Conservation (phyloP, 2,113 vertebrate species). For the Ageneiosus marmoratus region DNA sequence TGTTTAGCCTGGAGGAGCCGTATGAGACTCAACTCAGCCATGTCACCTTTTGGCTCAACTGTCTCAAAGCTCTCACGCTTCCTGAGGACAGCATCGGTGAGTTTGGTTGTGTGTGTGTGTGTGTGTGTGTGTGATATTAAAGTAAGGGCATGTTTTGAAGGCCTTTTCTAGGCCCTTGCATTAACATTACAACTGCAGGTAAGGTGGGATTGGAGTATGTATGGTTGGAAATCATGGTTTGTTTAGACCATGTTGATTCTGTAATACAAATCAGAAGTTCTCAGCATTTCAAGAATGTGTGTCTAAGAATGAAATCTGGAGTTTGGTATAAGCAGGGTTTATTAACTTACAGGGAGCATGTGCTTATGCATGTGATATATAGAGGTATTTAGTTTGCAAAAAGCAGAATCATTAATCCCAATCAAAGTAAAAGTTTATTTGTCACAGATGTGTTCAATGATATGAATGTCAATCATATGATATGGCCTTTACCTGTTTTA, state of each 20-base stretch:
- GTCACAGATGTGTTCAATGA: too few relatives aligned
- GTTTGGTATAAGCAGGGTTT: not conserved
- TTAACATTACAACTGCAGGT: not conserved
- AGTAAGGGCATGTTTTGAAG: not conserved
- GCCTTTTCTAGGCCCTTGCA: not conserved
- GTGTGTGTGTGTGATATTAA: not conserved
- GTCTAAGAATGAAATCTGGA: not conserved
- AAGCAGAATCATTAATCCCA: too few relatives aligned
- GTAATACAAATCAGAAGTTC: not conserved
- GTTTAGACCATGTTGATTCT: not conserved
- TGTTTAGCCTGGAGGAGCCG: slow-evolving; percentile 93
- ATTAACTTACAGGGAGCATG: not conserved
- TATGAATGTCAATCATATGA: not conserved
- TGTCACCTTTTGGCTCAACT: slow-evolving; percentile 96
- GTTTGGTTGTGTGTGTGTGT: not conserved
- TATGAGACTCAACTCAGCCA: slow-evolving; percentile 94
- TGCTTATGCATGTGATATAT: not conserved
- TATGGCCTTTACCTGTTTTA: not conserved
- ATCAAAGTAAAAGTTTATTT: too few relatives aligned
- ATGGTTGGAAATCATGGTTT: not conserved
- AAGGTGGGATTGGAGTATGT: not conserved
- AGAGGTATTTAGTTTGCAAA: not conserved
- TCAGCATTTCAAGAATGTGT: not conserved
- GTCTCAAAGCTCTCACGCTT: slow-evolving; percentile 87
- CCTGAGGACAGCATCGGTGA: slow-evolving; percentile 87